These are phyloP conservation scores for Micromesistius poutassou DNA, from an alignment of 2,797 vertebrate species.

Conservation along the genomic window DNA sequence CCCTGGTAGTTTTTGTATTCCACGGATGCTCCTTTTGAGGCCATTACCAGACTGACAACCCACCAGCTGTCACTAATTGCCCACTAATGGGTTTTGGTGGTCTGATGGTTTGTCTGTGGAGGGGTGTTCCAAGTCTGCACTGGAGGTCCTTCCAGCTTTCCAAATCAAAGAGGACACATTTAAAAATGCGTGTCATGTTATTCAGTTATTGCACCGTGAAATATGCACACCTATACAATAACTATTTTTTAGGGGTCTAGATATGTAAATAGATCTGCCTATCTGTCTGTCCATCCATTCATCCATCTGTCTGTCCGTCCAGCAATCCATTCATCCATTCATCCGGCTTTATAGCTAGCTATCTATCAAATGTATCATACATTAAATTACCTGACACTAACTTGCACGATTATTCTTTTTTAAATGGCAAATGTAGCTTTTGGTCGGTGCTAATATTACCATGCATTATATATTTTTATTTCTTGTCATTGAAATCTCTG, in stretches of 20 bases:
- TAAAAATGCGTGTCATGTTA: slow-evolving; percentile 76
- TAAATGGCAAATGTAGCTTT: slow-evolving; percentile 39
- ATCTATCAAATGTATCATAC: neutral
- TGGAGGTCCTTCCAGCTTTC: slow-evolving; percentile 74
- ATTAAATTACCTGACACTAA: slow-evolving; percentile 45
- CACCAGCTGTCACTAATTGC: slow-evolving; percentile 85
- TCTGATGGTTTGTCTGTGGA: slow-evolving; percentile 75
- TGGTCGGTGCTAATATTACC: slow-evolving; percentile 67
- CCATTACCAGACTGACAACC: slow-evolving; percentile 81
- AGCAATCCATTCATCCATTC: neutral
- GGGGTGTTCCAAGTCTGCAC: slow-evolving; percentile 75
- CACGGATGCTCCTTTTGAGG: slow-evolving; percentile 72
- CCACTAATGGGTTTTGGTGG: slow-evolving; percentile 80
- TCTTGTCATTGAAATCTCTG: slow-evolving; percentile 75
- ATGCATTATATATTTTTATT: slow-evolving; percentile 74
- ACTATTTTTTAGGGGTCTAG: slow-evolving; percentile 43
- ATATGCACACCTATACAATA: slow-evolving; percentile 55
- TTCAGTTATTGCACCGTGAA: slow-evolving; percentile 62
- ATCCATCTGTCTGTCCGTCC: neutral
- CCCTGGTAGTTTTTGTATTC: slow-evolving; percentile 70
- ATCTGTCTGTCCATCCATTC: neutral
- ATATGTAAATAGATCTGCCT: slow-evolving; percentile 15
- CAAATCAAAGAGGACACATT: slow-evolving; percentile 78
- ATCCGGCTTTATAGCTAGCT: neutral
- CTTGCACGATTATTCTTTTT: slow-evolving; percentile 44